Evolutionary conservation across 1,140 invertebrate genomes (phyloP), one percentile per base, ranked within the genome.

Genomic region (Eciton burchellii): DNA sequence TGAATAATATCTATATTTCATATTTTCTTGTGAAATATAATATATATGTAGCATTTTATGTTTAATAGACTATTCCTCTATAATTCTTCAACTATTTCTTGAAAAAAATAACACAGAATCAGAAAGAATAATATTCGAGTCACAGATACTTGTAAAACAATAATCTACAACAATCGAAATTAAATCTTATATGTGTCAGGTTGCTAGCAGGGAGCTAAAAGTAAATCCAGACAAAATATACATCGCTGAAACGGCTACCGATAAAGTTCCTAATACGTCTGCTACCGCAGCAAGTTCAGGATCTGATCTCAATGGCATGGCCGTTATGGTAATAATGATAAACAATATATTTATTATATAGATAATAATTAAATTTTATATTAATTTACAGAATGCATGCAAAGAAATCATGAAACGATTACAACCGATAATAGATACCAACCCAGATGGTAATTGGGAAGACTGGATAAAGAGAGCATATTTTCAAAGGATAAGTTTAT

Each of bases 261-360:
- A 99, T 90, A 99, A 98, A 94, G 98, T 99, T 0, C 98, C 98
- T 0, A 99, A 99, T 92, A 97, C 98, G 0, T 97, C 97, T 29
- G 95, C 98, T 0, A 99, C 98, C 14, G 98, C 98, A 35, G 99
- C 98, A 1, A 99, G 98, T 94, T 95, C 96, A 57, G 96, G 97
- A 9, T 99, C 98, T 1, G 98, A 99, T 95, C 91, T 99, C 0
- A 99, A 99, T 94, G 98, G 98, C 84, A 98, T 99, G 97, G 99
- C 99, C 21, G 95, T 99, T 59, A 90, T 98, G 89, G 96, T 97
- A 93, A 94, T 94, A 92, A 77, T 35, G 62, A 59, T 11, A 81
- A 65, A 21, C 56, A 43, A 35, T 68, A 84, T 24, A 3, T 4
- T n/a, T 29, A 54, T 1, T 43, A 0, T 26, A 49, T 49, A 73